Conservation (phyloP, 2,113 vertebrate species). For the Puma concolor region DNA sequence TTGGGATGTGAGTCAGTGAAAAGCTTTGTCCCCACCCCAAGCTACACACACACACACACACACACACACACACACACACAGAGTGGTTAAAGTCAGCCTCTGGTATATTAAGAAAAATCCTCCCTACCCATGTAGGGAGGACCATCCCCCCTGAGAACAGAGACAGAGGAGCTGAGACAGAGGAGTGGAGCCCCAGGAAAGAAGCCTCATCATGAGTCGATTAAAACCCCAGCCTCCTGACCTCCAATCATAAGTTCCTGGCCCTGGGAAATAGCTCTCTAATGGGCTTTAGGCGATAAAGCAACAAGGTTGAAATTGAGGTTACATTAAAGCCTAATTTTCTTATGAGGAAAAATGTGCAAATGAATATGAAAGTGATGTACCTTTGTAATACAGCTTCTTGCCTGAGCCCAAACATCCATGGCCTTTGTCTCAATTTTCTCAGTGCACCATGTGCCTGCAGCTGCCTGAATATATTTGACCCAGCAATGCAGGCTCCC, state of each 20-base stretch:
- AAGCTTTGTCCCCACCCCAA: not conserved
- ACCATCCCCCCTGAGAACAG: not conserved
- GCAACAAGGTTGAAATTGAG: conserved; percentile 81
- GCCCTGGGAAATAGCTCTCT: conserved; percentile 78
- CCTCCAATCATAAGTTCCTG: conserved; percentile 71
- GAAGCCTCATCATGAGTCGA: conserved; percentile 61
- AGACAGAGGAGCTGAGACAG: conserved; percentile 29
- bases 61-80: no score
- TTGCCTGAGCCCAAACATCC: conserved; percentile 40
- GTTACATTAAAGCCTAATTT: conserved; percentile 80
- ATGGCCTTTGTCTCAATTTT: conserved; percentile 69
- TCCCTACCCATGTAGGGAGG: not conserved
- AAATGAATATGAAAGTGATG: conserved; percentile 71
- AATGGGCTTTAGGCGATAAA: conserved; percentile 76
- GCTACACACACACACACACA: not conserved
- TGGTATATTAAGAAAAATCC: not conserved
- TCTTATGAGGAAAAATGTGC: conserved; percentile 75
- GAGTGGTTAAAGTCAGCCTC: not conserved
- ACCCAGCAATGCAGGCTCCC: not conserved
- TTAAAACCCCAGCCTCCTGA: conserved; percentile 75
- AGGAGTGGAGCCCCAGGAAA: conserved; percentile 46
- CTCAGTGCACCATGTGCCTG: conserved; percentile 38
- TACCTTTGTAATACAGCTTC: conserved; percentile 71
- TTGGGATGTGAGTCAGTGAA: not conserved
- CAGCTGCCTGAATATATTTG: conserved; percentile 23